Percentiles rank a stretch among this genome's conserved stretches.
Evolutionary conservation across 2,888 invertebrate genomes (phyloP).

Genomic region (Melolontha melolontha): DNA sequence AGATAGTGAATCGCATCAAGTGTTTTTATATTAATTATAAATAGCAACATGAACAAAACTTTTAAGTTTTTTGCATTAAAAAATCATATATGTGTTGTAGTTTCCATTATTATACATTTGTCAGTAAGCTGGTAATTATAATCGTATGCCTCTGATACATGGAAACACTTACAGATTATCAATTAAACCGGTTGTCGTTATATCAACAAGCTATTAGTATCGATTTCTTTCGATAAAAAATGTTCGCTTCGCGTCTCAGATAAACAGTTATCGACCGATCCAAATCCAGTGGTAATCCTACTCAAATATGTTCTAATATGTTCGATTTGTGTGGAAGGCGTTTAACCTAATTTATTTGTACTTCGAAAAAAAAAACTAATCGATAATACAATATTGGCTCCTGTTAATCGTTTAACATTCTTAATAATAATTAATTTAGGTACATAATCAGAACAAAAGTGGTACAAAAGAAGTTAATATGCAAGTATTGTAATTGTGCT

Average conservation of each 20-base stretch:
- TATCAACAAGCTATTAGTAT: slow-evolving; percentile 31
- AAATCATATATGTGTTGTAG: no score
- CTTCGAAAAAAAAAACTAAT: not conserved
- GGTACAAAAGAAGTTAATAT: no score
- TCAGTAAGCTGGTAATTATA: slow-evolving; percentile 21
- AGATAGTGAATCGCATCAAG: no score
- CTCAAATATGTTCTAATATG: slow-evolving; percentile 21
- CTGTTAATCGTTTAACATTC: not conserved
- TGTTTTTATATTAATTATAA: no score
- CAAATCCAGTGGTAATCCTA: slow-evolving; percentile 18
- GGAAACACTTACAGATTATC: slow-evolving; percentile 22
- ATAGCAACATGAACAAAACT: no score
- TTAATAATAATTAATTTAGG: no score
- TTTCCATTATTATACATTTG: slow-evolving; percentile 20
- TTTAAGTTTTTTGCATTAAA: no score
- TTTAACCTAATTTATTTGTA: slow-evolving; percentile 22
- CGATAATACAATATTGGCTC: not conserved
- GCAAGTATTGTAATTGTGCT: no score
- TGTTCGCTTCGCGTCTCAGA: not conserved
- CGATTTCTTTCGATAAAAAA: slow-evolving; percentile 18
- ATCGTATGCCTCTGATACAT: slow-evolving; percentile 14
- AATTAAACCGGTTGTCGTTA: slow-evolving; percentile 32
- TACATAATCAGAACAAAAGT: no score
- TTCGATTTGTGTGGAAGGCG: slow-evolving; percentile 7
- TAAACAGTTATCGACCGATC: slow-evolving; percentile 27